Evolutionary conservation across 1,140 invertebrate genomes (phyloP).

Genomic region (Apis laboriosa): DNA sequence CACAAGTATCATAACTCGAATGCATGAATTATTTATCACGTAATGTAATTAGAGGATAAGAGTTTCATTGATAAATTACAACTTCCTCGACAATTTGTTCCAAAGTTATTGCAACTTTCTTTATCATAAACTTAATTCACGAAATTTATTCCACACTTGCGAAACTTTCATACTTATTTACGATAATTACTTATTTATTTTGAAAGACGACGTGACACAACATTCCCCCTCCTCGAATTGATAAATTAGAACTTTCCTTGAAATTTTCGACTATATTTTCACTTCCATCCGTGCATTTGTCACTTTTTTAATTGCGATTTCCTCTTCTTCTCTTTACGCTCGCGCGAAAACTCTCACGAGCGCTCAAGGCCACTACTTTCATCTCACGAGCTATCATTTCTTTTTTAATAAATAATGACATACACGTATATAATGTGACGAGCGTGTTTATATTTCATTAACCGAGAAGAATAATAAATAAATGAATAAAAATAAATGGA

Average conservation of each 20-base stretch:
- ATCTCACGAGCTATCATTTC: background rate
- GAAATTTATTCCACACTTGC: background rate
- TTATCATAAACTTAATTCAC: background rate
- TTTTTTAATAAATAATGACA: background rate
- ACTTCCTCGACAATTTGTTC: background rate
- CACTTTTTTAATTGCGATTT: conserved; percentile 9
- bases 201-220: background rate
- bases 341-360: background rate
- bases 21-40: background rate
- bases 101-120: background rate
- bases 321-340: no score
- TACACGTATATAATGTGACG: background rate
- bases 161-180: background rate
- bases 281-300: background rate
- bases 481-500: background rate
- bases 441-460: conserved; percentile 22
- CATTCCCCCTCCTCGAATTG: background rate
- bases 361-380: background rate
- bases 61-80: background rate
- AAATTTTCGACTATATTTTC: background rate
- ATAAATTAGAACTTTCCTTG: conserved; percentile 9
- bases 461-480: background rate
- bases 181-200: background rate
- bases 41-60: background rate
- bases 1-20: background rate